phyloP scores from a whole-genome alignment of 2,113 vertebrate genomes.

The Mola mola region DNA sequence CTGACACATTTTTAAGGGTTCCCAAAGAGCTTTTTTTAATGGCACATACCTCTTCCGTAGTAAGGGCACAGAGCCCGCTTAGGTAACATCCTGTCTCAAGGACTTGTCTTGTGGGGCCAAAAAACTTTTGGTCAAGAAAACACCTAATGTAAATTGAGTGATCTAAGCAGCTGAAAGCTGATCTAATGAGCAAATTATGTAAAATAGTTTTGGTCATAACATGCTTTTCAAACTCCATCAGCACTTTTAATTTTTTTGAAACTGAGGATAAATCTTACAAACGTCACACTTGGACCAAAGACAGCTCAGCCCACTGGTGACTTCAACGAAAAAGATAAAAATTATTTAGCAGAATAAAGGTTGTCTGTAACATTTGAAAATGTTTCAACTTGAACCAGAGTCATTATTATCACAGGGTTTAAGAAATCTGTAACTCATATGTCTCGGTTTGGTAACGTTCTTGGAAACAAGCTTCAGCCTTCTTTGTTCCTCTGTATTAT shows the following conservation, averaged over 20 bases:
- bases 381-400: no score
- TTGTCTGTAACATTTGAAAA: no score
- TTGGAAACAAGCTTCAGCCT: no score
- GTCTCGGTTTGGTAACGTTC: no score
- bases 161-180: neutral
- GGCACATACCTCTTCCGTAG: neutral
- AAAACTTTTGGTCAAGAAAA: conserved; percentile 1
- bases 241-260: neutral
- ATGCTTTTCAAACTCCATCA: neutral
- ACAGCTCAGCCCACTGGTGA: neutral
- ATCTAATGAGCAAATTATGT: neutral
- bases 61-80: conserved; percentile 3
- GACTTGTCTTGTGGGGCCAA: neutral
- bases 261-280: neutral
- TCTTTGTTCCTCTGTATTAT: no score
- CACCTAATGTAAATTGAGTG: neutral
- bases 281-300: neutral
- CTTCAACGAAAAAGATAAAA: neutral
- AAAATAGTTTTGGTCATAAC: neutral
- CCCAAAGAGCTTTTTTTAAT: neutral
- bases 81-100: neutral
- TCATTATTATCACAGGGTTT: no score
- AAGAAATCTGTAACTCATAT: no score
- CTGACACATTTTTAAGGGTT: conserved; percentile 1
- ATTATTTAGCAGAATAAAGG: neutral